Conservation (phyloP, 2,113 vertebrate species). For the Osmerus mordax region DNA sequence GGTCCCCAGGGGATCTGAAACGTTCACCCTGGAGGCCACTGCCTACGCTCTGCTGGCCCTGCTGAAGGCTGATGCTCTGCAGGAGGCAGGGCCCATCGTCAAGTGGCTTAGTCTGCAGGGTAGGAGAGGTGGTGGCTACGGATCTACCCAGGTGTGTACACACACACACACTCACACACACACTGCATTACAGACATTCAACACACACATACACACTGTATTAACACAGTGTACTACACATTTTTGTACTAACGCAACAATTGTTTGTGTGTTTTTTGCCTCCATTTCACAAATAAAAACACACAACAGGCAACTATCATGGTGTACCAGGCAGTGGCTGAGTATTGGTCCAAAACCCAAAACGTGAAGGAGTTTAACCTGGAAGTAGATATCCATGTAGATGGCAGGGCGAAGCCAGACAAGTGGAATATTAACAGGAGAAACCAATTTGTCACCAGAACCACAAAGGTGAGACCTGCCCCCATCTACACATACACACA, state of each 20-base stretch:
- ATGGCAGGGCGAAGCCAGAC: slow-evolving; percentile 51
- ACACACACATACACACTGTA: too few species aligned
- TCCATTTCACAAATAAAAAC: background rate
- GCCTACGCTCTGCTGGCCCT: slow-evolving; percentile 85
- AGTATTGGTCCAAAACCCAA: slow-evolving; percentile 64
- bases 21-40: slow-evolving; percentile 82
- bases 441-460: slow-evolving; percentile 58
- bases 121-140: slow-evolving; percentile 71
- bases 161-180: background rate
- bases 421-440: slow-evolving; percentile 44
- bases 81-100: slow-evolving; percentile 53
- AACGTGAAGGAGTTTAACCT: slow-evolving; percentile 64
- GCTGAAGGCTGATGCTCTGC: slow-evolving; percentile 53
- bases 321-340: slow-evolving; percentile 85
- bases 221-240: too few species aligned
- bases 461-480: slow-evolving; percentile 69
- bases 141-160: slow-evolving; percentile 82
- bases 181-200: background rate
- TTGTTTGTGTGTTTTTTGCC: too few species aligned
- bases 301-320: slow-evolving; percentile 74
- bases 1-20: slow-evolving; percentile 35
- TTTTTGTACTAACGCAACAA: too few species aligned
- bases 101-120: slow-evolving; percentile 81
- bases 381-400: slow-evolving; percentile 74
- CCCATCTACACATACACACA: background rate